Conservation (phyloP, 2,888 invertebrate genomes). For the Yponomeuta evonymella region DNA sequence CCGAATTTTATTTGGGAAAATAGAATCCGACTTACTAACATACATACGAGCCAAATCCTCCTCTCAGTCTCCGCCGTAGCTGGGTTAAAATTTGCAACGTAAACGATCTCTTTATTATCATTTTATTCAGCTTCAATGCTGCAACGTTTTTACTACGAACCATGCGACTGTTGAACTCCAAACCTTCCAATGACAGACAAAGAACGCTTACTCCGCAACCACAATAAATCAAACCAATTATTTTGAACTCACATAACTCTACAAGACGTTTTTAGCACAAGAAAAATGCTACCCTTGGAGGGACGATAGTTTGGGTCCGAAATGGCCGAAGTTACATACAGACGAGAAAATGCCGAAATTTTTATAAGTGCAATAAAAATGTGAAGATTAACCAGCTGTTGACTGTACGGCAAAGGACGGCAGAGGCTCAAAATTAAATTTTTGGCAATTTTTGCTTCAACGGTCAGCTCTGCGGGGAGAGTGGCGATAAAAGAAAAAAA, state of each 20-base stretch:
- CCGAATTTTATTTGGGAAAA: too few species aligned
- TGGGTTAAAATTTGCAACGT: too few species aligned
- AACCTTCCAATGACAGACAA: background rate
- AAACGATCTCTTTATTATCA: background rate
- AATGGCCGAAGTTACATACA: background rate
- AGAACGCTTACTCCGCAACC: background rate
- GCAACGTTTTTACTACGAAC: background rate
- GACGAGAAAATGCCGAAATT: too few species aligned
- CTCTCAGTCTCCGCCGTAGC: too few species aligned
- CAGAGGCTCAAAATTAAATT: background rate
- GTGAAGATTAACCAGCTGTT: too few species aligned
- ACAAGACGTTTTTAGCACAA: background rate
- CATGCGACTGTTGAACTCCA: background rate
- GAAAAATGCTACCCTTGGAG: background rate
- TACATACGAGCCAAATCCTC: too few species aligned
- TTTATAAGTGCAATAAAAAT: too few species aligned
- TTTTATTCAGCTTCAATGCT: background rate
- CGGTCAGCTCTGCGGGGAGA: background rate
- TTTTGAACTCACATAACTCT: background rate
- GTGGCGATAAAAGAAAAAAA: background rate
- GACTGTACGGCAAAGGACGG: background rate
- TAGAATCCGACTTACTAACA: too few species aligned
- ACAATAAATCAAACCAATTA: background rate
- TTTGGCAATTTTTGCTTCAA: background rate
- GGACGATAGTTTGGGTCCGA: background rate